Conservation (phyloP, 1,140 invertebrate genomes). For the Yoshiicerus persimilis region DNA sequence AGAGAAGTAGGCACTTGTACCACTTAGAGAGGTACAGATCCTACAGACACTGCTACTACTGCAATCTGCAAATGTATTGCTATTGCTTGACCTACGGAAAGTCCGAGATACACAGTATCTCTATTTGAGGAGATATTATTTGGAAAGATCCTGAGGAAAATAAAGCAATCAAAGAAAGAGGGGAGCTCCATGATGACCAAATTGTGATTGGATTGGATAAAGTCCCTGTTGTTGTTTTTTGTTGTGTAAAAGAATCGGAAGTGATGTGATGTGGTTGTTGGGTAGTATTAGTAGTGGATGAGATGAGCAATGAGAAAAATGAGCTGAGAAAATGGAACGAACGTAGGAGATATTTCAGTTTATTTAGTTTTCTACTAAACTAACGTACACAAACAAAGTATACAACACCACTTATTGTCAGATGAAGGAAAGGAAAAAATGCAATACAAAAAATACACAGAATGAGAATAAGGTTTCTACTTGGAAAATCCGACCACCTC, state of each 20-base stretch:
- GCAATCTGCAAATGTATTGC: not conserved
- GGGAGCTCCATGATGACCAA: slow-evolving; percentile 3
- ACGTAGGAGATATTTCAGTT: not conserved
- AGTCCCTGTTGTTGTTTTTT: not conserved
- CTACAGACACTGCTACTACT: not conserved
- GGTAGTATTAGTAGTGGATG: not conserved
- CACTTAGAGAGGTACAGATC: not conserved
- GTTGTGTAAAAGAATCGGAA: not conserved
- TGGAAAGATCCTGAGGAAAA: slow-evolving; percentile 8
- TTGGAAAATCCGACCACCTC: not conserved
- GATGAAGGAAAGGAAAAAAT: not conserved
- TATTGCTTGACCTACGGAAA: too few relatives aligned
- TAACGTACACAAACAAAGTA: not conserved
- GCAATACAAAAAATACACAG: not conserved
- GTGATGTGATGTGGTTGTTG: not conserved
- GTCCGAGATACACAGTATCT: too few relatives aligned
- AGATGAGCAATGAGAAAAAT: not conserved
- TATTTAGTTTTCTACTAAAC: not conserved
- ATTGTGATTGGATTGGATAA: slow-evolving; percentile 20
- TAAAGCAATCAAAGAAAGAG: slow-evolving; percentile 20
- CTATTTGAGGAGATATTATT: not conserved
- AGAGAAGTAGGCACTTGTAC: not conserved
- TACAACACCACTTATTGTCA: not conserved
- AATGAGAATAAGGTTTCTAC: not conserved
- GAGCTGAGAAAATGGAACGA: not conserved